These are phyloP conservation scores for Theristicus caerulescens DNA, from an alignment of 2,113 vertebrate species.

Conservation along the genomic window DNA sequence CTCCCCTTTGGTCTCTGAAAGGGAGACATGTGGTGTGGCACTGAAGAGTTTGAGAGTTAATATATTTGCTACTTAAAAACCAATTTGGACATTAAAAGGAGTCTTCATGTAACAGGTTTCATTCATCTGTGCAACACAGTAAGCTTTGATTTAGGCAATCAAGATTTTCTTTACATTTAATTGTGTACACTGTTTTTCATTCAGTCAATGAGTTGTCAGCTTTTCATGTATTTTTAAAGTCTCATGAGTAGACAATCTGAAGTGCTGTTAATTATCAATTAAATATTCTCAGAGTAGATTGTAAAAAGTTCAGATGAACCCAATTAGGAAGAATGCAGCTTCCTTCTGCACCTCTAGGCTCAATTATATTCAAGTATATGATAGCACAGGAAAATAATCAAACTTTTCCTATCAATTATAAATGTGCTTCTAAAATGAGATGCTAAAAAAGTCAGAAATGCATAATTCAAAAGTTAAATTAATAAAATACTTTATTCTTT, in stretches of 20 bases:
- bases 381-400: slow-evolving; percentile 54
- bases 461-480: slow-evolving; percentile 25
- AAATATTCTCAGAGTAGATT: slow-evolving; percentile 67
- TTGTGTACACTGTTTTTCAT: slow-evolving; percentile 63
- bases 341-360: slow-evolving; percentile 44
- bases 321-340: slow-evolving; percentile 62
- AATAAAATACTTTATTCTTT: neutral
- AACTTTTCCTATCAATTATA: slow-evolving; percentile 52
- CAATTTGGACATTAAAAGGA: slow-evolving; percentile 68
- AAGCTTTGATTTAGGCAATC: slow-evolving; percentile 74
- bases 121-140: slow-evolving; percentile 51
- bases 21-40: neutral
- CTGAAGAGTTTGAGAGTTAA: neutral
- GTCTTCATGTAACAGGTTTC: slow-evolving; percentile 59
- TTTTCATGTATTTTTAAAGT: slow-evolving; percentile 75
- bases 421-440: slow-evolving; percentile 40
- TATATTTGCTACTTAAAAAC: slow-evolving; percentile 50
- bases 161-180: slow-evolving; percentile 69
- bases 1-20: neutral
- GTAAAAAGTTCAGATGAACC: slow-evolving; percentile 70
- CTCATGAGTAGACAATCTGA: slow-evolving; percentile 56
- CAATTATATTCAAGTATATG: slow-evolving; percentile 57
- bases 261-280: slow-evolving; percentile 78
- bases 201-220: slow-evolving; percentile 54
- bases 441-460: slow-evolving; percentile 20